phyloP scores from a whole-genome alignment of 2,113 vertebrate species.

The Miniopterus natalensis region DNA sequence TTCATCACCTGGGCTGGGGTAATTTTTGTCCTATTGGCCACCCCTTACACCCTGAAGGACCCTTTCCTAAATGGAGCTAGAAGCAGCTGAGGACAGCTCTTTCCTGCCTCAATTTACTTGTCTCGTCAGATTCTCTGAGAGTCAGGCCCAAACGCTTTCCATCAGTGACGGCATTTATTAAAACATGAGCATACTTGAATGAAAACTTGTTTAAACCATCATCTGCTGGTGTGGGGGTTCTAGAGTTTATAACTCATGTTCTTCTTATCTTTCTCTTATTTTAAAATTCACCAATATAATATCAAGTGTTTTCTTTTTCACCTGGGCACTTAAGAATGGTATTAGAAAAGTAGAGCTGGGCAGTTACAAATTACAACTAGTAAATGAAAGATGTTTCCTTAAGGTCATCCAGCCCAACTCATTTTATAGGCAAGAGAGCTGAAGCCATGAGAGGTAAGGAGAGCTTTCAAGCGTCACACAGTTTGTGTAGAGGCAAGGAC shows the following conservation, averaged over 20 bases:
- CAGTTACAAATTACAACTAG: background rate
- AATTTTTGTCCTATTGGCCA: background rate
- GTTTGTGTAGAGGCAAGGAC: background rate
- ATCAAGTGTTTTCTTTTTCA: background rate
- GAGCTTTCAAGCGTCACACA: background rate
- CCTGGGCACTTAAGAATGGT: background rate
- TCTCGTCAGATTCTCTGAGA: slow-evolving; percentile 63
- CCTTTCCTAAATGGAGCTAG: background rate
- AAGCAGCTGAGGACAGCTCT: background rate
- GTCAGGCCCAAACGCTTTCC: slow-evolving; percentile 63
- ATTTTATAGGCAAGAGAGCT: background rate
- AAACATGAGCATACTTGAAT: slow-evolving; percentile 79
- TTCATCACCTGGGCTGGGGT: background rate
- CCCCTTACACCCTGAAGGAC: too few relatives aligned
- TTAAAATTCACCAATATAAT: slow-evolving; percentile 73
- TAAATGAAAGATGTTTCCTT: background rate
- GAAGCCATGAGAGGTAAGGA: background rate
- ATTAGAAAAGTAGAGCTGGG: background rate
- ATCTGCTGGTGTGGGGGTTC: slow-evolving; percentile 85
- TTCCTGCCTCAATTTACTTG: background rate
- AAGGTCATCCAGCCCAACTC: background rate
- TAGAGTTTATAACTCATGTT: slow-evolving; percentile 71
- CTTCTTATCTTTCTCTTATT: slow-evolving; percentile 74
- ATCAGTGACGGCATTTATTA: slow-evolving; percentile 70
- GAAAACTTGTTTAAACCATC: slow-evolving; percentile 85